These are phyloP conservation scores for Saxidomus purpurata DNA, from an alignment of 1,140 invertebrate species.

Conservation along the genomic window DNA sequence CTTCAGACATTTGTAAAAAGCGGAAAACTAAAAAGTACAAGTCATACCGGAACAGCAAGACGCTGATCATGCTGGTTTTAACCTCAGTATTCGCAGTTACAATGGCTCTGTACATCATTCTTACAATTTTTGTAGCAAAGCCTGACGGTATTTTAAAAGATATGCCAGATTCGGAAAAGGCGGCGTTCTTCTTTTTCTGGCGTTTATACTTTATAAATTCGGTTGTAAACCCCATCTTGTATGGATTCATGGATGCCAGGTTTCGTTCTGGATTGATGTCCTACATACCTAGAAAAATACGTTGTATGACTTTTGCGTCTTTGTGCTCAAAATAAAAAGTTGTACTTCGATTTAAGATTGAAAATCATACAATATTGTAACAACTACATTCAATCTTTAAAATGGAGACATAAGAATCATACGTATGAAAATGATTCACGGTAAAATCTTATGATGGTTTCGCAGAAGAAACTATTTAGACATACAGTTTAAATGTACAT, in stretches of 20 bases:
- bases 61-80: slow-evolving; percentile 23
- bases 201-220: slow-evolving; percentile 40
- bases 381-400: too few species aligned
- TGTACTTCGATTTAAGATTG: too few species aligned
- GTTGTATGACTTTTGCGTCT: too few species aligned
- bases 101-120: slow-evolving; percentile 27
- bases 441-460: too few species aligned
- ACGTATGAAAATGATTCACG: too few species aligned
- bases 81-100: slow-evolving; percentile 18
- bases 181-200: slow-evolving; percentile 46
- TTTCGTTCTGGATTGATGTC: slow-evolving; percentile 6
- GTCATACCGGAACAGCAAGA: slow-evolving; percentile 1
- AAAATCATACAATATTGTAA: too few species aligned
- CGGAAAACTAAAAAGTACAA: too few species aligned
- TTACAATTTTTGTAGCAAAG: slow-evolving; percentile 1
- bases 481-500: too few species aligned
- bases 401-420: too few species aligned
- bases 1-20: too few species aligned
- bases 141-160: background rate
- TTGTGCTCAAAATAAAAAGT: too few species aligned
- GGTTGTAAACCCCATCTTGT: slow-evolving; percentile 33
- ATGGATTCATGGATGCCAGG: slow-evolving; percentile 41
- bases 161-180: background rate
- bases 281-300: background rate
- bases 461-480: too few species aligned